A percentile compares a stretch with the other conserved stretches of the same genome.
Evolutionary conservation across 2,888 invertebrate genomes (phyloP).

Genomic region (Sepioteuthis lessoniana): DNA sequence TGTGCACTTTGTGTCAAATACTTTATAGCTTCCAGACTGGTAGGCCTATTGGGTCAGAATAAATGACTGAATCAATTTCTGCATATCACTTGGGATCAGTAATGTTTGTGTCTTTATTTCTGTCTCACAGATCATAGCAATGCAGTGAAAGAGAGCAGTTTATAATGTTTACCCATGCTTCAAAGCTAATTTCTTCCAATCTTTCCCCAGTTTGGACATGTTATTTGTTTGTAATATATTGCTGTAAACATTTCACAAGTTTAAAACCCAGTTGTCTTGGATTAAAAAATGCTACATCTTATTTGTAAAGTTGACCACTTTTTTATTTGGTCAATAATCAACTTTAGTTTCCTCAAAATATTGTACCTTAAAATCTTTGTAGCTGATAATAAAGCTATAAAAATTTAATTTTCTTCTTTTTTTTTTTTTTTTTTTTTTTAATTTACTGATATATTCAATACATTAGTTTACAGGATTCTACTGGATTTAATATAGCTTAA

Average conservation of each 20-base stretch:
- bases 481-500: too few relatives aligned
- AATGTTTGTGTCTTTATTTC: not conserved
- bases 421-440: too few relatives aligned
- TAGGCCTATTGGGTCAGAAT: not conserved
- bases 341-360: not conserved
- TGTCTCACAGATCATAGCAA: not conserved
- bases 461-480: too few relatives aligned
- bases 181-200: not conserved
- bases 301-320: too few relatives aligned
- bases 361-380: not conserved
- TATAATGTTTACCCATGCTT: not conserved
- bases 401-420: too few relatives aligned
- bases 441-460: too few relatives aligned
- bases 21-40: not conserved
- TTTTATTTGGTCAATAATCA: not conserved
- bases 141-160: not conserved
- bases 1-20: not conserved
- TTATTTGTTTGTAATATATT: not conserved
- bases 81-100: not conserved
- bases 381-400: not conserved
- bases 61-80: not conserved
- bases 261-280: not conserved
- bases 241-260: not conserved
- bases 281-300: too few relatives aligned
- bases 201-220: too few relatives aligned